Conservation (phyloP, 2,113 vertebrate species). For the Orycteropus afer region DNA sequence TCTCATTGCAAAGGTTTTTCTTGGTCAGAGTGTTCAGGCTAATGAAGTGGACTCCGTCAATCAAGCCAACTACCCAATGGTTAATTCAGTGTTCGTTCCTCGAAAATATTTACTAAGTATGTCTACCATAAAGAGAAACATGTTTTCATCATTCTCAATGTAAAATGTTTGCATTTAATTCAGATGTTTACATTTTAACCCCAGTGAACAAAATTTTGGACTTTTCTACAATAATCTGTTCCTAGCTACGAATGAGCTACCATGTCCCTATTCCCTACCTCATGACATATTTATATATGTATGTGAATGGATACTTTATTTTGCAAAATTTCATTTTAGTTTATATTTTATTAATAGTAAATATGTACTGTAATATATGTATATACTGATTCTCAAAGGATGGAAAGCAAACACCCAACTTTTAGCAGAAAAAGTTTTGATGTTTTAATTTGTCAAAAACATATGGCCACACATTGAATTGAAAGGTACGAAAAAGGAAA, state of each 20-base stretch:
- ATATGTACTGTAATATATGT: background rate
- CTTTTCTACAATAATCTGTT: slow-evolving; percentile 22
- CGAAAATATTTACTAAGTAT: slow-evolving; percentile 79
- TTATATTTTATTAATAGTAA: background rate
- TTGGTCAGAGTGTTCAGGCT: slow-evolving; percentile 86
- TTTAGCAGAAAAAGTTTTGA: slow-evolving; percentile 28
- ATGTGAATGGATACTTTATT: background rate
- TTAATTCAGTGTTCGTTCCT: slow-evolving; percentile 87
- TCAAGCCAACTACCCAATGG: slow-evolving; percentile 82
- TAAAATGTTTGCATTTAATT: background rate
- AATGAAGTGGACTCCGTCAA: slow-evolving; percentile 77
- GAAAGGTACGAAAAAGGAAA: slow-evolving; percentile 20
- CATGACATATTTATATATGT: background rate
- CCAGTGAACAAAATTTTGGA: slow-evolving; percentile 3
- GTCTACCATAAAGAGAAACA: slow-evolving; percentile 41
- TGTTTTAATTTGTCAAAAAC: slow-evolving; percentile 28
- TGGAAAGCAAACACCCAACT: background rate
- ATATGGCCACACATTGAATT: background rate
- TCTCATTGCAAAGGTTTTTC: slow-evolving; percentile 89
- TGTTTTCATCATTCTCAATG: background rate
- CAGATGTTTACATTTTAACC: background rate
- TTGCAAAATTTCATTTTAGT: slow-evolving; percentile 12
- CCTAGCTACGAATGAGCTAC: background rate
- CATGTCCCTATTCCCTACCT: background rate
- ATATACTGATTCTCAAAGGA: slow-evolving; percentile 1